phyloP scores from a whole-genome alignment of 2,113 vertebrate species.

The Hepsetus odoe region DNA sequence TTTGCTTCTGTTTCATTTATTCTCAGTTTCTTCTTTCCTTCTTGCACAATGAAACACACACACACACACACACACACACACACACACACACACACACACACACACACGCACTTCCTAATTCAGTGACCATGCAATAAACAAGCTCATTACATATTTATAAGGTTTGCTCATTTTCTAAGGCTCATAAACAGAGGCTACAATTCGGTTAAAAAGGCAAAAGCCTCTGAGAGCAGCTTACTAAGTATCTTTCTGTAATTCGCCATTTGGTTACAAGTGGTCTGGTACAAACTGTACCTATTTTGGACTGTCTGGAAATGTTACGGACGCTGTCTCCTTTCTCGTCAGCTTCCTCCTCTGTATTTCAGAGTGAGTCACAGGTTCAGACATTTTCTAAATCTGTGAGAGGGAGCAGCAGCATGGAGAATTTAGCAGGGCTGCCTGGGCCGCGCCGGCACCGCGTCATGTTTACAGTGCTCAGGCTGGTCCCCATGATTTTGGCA shows the following conservation, averaged over 20 bases:
- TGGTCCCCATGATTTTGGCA: conserved; percentile 61
- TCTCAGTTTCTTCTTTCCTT: conserved; percentile 5
- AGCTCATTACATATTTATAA: conserved; percentile 54
- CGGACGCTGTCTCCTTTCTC: conserved; percentile 60
- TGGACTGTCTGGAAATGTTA: conserved; percentile 74
- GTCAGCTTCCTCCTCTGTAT: conserved; percentile 58
- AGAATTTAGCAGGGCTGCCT: conserved; percentile 64
- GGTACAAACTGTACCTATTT: conserved; percentile 64
- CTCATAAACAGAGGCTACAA: conserved; percentile 46
- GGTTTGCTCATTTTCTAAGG: conserved; percentile 46
- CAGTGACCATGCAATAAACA: conserved; percentile 45
- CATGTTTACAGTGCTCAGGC: conserved; percentile 66
- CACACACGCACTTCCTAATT: conserved; percentile 32
- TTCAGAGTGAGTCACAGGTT: conserved; percentile 72
- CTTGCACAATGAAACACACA: too few relatives aligned
- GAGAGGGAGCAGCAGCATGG: conserved; percentile 40
- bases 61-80: conserved; percentile 16
- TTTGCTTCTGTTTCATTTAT: neutral
- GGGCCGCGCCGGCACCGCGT: conserved; percentile 60
- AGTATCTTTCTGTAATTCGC: conserved; percentile 56
- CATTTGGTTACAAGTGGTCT: conserved; percentile 72
- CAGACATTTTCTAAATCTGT: conserved; percentile 70
- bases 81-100: neutral
- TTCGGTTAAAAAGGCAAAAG: conserved; percentile 48
- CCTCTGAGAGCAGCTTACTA: conserved; percentile 19